These are phyloP conservation scores for Merodon equestris DNA, from an alignment of 2,888 invertebrate species.

Conservation along the genomic window DNA sequence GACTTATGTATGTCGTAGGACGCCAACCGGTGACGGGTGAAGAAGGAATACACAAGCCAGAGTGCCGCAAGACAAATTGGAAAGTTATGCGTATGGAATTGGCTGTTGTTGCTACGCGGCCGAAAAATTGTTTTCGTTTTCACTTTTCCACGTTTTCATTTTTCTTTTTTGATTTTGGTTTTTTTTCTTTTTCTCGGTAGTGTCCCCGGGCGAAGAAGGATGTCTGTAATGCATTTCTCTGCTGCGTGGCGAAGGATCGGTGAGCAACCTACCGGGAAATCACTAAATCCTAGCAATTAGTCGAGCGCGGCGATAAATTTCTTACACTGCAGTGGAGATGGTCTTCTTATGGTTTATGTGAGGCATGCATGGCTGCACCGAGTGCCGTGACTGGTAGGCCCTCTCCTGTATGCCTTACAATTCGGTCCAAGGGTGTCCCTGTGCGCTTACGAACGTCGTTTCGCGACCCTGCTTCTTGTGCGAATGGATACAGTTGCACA, in stretches of 20 bases:
- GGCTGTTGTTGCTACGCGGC: conserved; percentile 15
- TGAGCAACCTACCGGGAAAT: conserved; percentile 29
- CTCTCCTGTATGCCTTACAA: too few species aligned
- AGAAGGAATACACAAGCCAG: conserved; percentile 34
- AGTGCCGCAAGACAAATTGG: conserved; percentile 63
- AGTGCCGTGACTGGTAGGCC: too few species aligned
- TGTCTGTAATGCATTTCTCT: neutral
- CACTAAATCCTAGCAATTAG: conserved; percentile 37
- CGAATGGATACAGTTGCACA: too few species aligned
- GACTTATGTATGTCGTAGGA: too few species aligned
- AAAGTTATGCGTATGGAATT: conserved; percentile 58
- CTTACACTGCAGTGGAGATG: conserved; percentile 19
- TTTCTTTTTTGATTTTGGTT: conserved; percentile 17
- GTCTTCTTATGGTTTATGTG: conserved; percentile 8
- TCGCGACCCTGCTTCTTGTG: too few species aligned
- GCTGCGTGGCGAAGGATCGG: neutral
- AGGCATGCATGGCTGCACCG: too few species aligned
- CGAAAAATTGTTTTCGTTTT: conserved; percentile 63
- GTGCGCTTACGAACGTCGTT: too few species aligned
- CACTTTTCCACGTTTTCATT: conserved; percentile 44
- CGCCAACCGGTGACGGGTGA: neutral
- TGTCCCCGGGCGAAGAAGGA: neutral
- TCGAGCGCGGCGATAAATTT: conserved; percentile 17
- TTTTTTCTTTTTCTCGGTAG: too few species aligned
- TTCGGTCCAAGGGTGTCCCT: too few species aligned